These are phyloP conservation scores for Philopedon plagiatum DNA, from an alignment of 2,888 invertebrate genomes.

Conservation along the genomic window DNA sequence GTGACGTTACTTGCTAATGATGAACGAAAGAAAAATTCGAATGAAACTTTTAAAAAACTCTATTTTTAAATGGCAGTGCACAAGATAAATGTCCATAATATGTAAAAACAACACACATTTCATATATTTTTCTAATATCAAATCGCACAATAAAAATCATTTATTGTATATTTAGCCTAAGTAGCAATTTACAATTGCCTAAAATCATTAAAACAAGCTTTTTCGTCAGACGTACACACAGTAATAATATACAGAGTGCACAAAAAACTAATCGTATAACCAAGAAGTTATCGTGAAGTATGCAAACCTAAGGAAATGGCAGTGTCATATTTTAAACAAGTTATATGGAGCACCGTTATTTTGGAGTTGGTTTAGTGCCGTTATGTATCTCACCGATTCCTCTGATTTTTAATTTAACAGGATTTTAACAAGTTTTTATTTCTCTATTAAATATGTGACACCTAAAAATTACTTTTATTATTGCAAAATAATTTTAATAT, in stretches of 20 bases:
- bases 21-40: not conserved
- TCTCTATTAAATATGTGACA: too few species aligned
- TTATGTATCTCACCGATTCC: too few species aligned
- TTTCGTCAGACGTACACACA: conserved; percentile 12
- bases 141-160: conserved; percentile 7
- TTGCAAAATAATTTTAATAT: too few species aligned
- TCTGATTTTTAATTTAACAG: too few species aligned
- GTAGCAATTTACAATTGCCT: conserved; percentile 15
- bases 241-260: not conserved
- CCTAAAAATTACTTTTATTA: too few species aligned
- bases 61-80: conserved; percentile 39
- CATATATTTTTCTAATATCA: conserved; percentile 7
- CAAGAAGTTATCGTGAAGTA: too few species aligned
- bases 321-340: too few species aligned
- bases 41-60: conserved; percentile 26
- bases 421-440: too few species aligned
- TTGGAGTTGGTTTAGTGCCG: too few species aligned
- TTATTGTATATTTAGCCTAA: conserved; percentile 21
- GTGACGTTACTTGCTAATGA: not conserved
- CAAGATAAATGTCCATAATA: conserved; percentile 6
- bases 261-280: not conserved
- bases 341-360: too few species aligned
- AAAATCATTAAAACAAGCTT: conserved; percentile 24
- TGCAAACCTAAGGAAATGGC: too few species aligned
- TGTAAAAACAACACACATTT: conserved; percentile 15